These are phyloP conservation scores for Drosophila suzukii DNA, from an alignment of 1,140 invertebrate genomes.

Conservation along the genomic window DNA sequence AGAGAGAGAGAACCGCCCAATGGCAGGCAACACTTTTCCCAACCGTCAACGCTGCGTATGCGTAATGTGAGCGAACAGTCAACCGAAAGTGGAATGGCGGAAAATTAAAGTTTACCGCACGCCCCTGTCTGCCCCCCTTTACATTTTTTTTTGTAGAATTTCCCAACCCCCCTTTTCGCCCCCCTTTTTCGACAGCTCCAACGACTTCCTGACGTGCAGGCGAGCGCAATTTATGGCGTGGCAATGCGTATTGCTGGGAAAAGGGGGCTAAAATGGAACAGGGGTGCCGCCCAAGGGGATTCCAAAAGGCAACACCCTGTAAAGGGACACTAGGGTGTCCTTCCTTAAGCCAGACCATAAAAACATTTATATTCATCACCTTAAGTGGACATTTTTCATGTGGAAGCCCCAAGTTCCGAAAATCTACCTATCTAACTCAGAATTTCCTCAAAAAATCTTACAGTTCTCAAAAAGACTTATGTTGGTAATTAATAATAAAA, in stretches of 20 bases:
- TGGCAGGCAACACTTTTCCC: slow-evolving; percentile 61
- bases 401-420: not conserved
- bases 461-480: not conserved
- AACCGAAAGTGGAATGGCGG: slow-evolving; percentile 67
- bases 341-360: not conserved
- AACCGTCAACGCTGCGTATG: slow-evolving; percentile 63
- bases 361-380: slow-evolving; percentile 31
- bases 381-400: not conserved
- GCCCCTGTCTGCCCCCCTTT: slow-evolving; percentile 5
- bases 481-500: not conserved
- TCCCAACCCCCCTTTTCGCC: not conserved
- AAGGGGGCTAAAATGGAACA: not conserved
- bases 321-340: slow-evolving; percentile 7
- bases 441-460: not conserved
- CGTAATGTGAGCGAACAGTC: slow-evolving; percentile 66
- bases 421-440: not conserved
- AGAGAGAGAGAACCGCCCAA: slow-evolving; percentile 41
- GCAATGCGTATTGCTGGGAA: slow-evolving; percentile 27
- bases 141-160: not conserved
- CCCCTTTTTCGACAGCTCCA: slow-evolving; percentile 36
- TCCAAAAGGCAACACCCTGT: slow-evolving; percentile 10
- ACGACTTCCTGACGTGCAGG: slow-evolving; percentile 57
- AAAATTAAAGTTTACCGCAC: slow-evolving; percentile 66
- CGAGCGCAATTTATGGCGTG: slow-evolving; percentile 57
- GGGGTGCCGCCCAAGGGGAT: slow-evolving; percentile 1